Evolutionary conservation across 2,888 invertebrate genomes (phyloP), one percentile per base, ranked within the genome.

Genomic region (Xestia c-nigrum): DNA sequence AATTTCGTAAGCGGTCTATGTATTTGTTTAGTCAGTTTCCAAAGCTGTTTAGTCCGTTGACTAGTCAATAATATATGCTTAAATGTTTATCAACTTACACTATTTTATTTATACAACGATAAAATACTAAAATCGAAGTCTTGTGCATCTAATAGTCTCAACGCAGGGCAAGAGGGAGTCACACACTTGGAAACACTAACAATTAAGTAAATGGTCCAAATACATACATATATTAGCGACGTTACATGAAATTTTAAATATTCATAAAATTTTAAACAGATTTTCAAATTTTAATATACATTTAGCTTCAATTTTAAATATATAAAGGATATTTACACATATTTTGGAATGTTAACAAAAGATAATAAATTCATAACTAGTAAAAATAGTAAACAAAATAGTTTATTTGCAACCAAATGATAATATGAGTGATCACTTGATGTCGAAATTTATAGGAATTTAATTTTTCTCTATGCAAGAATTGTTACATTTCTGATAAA

Each of bases 111-210:
- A 92, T 92, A 92, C 91, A 92, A 89, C 81, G 89, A 91, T 89
- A 89, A 90, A 59, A 90, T 87, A 89, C 89, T 91, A 91, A 85
- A 86, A 83, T 89, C 87, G 90, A 92, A 93, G 92, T 94, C 92
- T 95, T 95, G 94, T 94, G 95, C 95, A 94, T 93, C 90, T 93
- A 92, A 91, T 83, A 91, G 89, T 90, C 88, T 89, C 89, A 90
- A 92, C 85, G 89, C 90, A 88, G 91, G 94, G 94, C 94, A 95
- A 94, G 94, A 92, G 86, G 88, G 87, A 81, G 85, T 85, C 81
- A 80, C 83, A 82, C 83, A 82, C 76, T 82, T 86, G 83, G 85
- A 85, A 85, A 84, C 75, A 76, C 85, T 83, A 85, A 82, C 77
- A 69, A 88, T 90, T 90, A 89, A 89, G 89, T 89, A 90, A 89